These are phyloP conservation scores for Phenganax subtilis DNA, from an alignment of 92 coral and sea anemone species.

Conservation along the genomic window DNA sequence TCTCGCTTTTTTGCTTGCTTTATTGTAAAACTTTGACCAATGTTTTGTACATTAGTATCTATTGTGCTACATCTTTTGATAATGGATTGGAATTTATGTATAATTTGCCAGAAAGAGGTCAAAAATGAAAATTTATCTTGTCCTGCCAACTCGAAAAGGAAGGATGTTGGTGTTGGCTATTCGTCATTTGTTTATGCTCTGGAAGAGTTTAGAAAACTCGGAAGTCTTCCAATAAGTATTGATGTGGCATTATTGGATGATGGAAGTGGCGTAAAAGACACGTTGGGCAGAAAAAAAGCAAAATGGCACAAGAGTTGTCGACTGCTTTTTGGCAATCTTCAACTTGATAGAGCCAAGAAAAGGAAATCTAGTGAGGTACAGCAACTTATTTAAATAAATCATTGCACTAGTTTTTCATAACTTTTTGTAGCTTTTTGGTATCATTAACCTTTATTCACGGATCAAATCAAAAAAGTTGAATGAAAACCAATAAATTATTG, in stretches of 20 bases:
- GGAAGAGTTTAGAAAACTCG: constrained; percentile 24
- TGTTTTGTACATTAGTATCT: constrained; percentile 8
- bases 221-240: background rate
- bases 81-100: constrained; percentile 42
- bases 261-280: constrained; percentile 4
- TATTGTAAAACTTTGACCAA: constrained; percentile 6
- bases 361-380: constrained; percentile 31
- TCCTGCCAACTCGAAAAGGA: constrained; percentile 43
- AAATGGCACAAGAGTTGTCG: constrained; percentile 27
- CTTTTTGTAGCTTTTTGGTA: too few relatives aligned
- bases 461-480: too few relatives aligned
- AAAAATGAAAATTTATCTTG: constrained; percentile 12
- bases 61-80: constrained; percentile 1
- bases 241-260: constrained; percentile 15
- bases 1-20: constrained; percentile 4
- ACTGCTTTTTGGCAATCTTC: background rate
- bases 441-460: too few relatives aligned
- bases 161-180: constrained; percentile 45
- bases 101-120: constrained; percentile 40
- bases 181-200: constrained; percentile 28
- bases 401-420: too few relatives aligned
- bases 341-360: constrained; percentile 45
- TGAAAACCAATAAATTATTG: too few relatives aligned
- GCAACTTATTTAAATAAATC: constrained; percentile 1
- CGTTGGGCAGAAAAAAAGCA: constrained; percentile 16